Evolutionary conservation across 2,888 invertebrate genomes (phyloP).

Genomic region (Phlogophora meticulosa): DNA sequence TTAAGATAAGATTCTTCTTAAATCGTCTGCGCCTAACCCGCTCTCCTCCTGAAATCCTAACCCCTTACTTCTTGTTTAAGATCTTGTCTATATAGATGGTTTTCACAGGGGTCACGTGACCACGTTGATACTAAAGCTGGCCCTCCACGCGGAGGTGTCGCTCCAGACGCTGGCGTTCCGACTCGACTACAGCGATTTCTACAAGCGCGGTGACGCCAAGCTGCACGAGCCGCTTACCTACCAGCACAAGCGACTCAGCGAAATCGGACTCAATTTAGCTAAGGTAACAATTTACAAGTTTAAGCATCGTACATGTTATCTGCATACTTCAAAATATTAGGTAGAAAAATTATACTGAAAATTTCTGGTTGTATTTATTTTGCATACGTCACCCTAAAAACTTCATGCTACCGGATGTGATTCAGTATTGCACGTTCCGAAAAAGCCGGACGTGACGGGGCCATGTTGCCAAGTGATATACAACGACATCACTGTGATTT

Average conservation of each 20-base stretch:
- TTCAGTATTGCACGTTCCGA: neutral
- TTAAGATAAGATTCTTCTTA: no score
- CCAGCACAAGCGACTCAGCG: conserved; percentile 92
- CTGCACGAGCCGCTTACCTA: conserved; percentile 93
- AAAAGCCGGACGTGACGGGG: conserved; percentile 20
- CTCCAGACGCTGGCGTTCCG: conserved; percentile 97
- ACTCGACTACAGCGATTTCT: conserved; percentile 98
- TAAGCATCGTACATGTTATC: neutral
- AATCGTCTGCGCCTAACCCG: no score
- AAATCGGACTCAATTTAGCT: conserved; percentile 85
- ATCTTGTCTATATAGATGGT: neutral
- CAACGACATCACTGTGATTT: conserved; percentile 12
- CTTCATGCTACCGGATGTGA: conserved; percentile 6
- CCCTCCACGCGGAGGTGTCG: conserved; percentile 96
- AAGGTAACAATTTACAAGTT: no score
- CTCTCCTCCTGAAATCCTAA: no score
- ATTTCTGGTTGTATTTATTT: neutral
- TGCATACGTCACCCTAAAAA: neutral
- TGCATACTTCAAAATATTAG: neutral
- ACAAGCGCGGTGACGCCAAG: conserved; percentile 95
- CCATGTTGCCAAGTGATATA: neutral
- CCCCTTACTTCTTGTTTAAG: no score
- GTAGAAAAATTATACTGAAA: no score
- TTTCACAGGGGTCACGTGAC: conserved; percentile 94
- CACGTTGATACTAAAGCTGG: conserved; percentile 95